A percentile compares a stretch with the other conserved stretches of the same genome.
Evolutionary conservation across 2,888 invertebrate genomes (phyloP).

Genomic region (Drosophila pullipes): DNA sequence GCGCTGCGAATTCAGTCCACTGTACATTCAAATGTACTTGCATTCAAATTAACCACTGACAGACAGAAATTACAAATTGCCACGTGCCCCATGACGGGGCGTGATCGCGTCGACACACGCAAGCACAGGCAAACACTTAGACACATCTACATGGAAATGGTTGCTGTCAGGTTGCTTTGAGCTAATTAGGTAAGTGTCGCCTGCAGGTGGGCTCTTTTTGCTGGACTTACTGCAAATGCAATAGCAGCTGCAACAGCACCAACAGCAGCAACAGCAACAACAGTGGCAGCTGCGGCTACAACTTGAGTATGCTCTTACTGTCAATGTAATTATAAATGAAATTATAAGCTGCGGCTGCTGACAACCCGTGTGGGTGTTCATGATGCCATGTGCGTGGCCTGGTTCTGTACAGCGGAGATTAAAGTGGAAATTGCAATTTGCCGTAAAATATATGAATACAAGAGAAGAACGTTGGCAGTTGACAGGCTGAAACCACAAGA

Average conservation of each 20-base stretch:
- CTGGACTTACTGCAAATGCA: slow-evolving; percentile 38
- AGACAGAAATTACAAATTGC: slow-evolving; percentile 24
- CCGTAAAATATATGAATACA: slow-evolving; percentile 64
- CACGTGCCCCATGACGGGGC: slow-evolving; percentile 15
- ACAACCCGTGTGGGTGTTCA: slow-evolving; percentile 24
- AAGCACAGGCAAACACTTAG: background rate
- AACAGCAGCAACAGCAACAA: slow-evolving; percentile 2
- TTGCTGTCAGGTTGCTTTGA: slow-evolving; percentile 44
- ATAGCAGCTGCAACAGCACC: slow-evolving; percentile 25
- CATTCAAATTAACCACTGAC: slow-evolving; percentile 26
- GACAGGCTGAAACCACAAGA: slow-evolving; percentile 40
- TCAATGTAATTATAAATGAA: slow-evolving; percentile 77
- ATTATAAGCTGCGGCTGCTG: slow-evolving; percentile 73
- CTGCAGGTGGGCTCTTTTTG: slow-evolving; percentile 65
- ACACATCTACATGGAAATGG: slow-evolving; percentile 31
- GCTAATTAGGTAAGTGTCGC: slow-evolving; percentile 76
- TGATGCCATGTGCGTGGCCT: background rate
- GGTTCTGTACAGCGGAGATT: slow-evolving; percentile 65
- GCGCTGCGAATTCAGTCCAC: background rate
- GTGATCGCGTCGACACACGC: background rate
- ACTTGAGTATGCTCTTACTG: slow-evolving; percentile 54
- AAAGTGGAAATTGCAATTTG: slow-evolving; percentile 81
- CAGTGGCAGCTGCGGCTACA: slow-evolving; percentile 20
- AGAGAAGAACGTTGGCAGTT: slow-evolving; percentile 33
- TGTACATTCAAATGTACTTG: background rate